A percentile compares a stretch with the other conserved stretches of the same genome.
phyloP scores from a whole-genome alignment of 2,113 vertebrate species.

The Diphyllodes magnificus region DNA sequence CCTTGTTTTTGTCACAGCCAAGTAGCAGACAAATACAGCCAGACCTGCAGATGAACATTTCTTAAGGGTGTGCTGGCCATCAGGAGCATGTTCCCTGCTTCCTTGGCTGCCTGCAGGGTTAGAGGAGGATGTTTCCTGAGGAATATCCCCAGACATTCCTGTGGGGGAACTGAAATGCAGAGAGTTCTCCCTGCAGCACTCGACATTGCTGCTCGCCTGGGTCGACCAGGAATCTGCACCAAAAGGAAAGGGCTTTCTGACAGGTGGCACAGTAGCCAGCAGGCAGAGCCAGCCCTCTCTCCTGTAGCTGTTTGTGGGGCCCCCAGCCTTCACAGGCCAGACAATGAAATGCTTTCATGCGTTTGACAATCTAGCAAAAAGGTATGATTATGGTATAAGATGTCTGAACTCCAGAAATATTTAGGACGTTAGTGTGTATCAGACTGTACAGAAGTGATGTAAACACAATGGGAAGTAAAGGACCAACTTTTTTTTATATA shows the following conservation, averaged over 20 bases:
- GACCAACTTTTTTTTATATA: background rate
- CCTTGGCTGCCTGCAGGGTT: background rate
- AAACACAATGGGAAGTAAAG: background rate
- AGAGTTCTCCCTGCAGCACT: background rate
- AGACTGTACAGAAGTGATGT: background rate
- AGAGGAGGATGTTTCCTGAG: background rate
- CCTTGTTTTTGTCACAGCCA: background rate
- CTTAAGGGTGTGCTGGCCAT: background rate
- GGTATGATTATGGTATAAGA: background rate
- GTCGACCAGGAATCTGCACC: background rate
- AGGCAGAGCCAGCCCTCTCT: background rate
- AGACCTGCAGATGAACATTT: background rate
- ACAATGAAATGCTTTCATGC: background rate
- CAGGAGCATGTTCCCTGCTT: background rate
- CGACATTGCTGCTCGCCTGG: background rate
- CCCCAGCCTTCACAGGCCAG: background rate
- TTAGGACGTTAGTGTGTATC: background rate
- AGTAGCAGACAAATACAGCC: background rate
- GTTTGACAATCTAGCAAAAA: background rate
- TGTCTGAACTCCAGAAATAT: background rate
- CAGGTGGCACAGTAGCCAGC: background rate
- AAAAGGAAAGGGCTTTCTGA: background rate
- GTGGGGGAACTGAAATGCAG: background rate
- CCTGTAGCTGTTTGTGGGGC: background rate
- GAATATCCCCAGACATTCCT: slow-evolving; percentile 41